These are phyloP conservation scores for Numenius phaeopus DNA, from an alignment of 2,797 vertebrate genomes.

Conservation along the genomic window DNA sequence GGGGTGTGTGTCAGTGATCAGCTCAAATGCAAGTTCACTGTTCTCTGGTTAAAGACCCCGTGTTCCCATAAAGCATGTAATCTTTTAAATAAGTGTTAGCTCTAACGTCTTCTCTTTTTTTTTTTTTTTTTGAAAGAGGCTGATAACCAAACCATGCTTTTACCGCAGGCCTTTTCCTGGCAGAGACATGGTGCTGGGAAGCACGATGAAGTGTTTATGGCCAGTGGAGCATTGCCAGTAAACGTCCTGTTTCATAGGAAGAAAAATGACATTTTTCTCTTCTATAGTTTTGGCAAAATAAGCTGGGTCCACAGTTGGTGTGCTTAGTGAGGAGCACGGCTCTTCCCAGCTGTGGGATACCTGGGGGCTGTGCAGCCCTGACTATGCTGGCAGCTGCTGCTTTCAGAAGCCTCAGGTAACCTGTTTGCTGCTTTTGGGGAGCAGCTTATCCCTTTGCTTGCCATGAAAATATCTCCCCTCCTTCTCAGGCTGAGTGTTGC, in stretches of 20 bases:
- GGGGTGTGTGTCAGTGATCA: not conserved
- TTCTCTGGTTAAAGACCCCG: not conserved
- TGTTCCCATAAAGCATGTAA: not conserved
- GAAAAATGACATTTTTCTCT: not conserved
- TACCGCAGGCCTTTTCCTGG: not conserved
- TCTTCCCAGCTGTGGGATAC: not conserved
- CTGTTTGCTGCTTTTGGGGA: not conserved
- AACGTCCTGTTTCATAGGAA: not conserved
- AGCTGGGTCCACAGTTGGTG: rapidly evolving
- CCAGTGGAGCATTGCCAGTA: not conserved
- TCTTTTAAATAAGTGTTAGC: not conserved
- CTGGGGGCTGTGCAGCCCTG: rapidly evolving
- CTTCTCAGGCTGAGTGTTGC: not conserved
- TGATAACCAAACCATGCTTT: not conserved
- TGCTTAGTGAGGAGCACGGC: rapidly evolving
- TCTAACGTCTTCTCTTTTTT: not conserved
- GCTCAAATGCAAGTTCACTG: not conserved
- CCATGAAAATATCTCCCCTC: not conserved
- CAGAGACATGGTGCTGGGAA: not conserved
- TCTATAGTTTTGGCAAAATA: not conserved
- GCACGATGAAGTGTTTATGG: not conserved
- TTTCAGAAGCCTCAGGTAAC: not conserved
- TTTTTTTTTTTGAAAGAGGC: not conserved
- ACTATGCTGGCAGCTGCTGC: not conserved
- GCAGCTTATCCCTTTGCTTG: not conserved